Evolutionary conservation across 1,140 invertebrate genomes (phyloP).

Genomic region (Aphidius ervi): DNA sequence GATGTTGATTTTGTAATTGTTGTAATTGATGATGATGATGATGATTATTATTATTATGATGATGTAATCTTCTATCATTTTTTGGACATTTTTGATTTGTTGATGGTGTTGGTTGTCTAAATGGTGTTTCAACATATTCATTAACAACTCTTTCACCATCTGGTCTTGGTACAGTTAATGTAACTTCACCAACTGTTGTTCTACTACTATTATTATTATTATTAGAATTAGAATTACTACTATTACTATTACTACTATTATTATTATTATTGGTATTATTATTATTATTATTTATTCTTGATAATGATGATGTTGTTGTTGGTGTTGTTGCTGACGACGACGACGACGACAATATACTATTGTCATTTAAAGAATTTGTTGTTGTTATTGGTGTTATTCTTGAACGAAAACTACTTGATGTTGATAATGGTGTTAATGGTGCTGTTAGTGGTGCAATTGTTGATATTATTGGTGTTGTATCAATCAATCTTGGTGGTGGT

Average conservation of each 20-base stretch:
- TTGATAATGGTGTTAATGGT: slow-evolving; percentile 41
- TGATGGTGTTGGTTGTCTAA: slow-evolving; percentile 42
- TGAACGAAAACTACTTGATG: slow-evolving; percentile 30
- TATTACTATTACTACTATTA: neutral
- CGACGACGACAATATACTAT: slow-evolving; percentile 14
- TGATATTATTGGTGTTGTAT: slow-evolving; percentile 27
- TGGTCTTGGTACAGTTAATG: slow-evolving; percentile 69
- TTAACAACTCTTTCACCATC: slow-evolving; percentile 73
- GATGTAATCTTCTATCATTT: slow-evolving; percentile 36
- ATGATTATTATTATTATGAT: slow-evolving; percentile 26
- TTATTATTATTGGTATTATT: too few relatives aligned
- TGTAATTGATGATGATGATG: slow-evolving; percentile 26
- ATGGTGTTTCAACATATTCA: slow-evolving; percentile 82
- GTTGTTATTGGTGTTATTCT: slow-evolving; percentile 13
- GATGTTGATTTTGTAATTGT: slow-evolving; percentile 32
- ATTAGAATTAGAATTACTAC: neutral
- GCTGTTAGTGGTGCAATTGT: slow-evolving; percentile 42
- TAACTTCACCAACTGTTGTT: slow-evolving; percentile 51
- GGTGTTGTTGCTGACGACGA: slow-evolving; percentile 15
- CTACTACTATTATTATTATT: slow-evolving; percentile 7
- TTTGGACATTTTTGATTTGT: slow-evolving; percentile 40
- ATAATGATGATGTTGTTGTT: too few relatives aligned
- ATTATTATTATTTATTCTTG: too few relatives aligned
- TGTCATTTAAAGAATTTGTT: slow-evolving; percentile 5
- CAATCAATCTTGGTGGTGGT: slow-evolving; percentile 44